Evolutionary conservation across 2,113 vertebrate species (phyloP).

Genomic region (Atherinomorus stipes): DNA sequence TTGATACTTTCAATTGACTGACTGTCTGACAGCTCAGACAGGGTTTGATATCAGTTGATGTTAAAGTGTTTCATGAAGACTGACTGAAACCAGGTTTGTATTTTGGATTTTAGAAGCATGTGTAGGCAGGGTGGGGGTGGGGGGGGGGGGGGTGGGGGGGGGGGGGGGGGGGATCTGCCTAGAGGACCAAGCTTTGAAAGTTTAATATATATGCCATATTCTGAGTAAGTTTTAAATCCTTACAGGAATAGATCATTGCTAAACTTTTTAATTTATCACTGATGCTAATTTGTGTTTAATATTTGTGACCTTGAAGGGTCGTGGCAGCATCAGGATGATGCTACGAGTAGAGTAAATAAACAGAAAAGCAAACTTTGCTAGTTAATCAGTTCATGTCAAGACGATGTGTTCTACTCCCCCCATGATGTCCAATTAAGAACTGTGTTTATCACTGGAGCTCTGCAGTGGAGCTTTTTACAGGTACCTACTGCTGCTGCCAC

Average conservation of each 20-base stretch:
- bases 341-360: conserved; percentile 59
- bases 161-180: conserved; percentile 44
- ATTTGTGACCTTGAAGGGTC: conserved; percentile 51
- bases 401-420: conserved; percentile 65
- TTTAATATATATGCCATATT: conserved; percentile 49
- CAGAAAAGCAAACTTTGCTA: conserved; percentile 70
- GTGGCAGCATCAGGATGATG: conserved; percentile 21
- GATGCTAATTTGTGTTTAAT: conserved; percentile 64
- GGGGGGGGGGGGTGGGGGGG: too few species aligned
- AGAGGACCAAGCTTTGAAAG: conserved; percentile 64
- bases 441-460: conserved; percentile 69
- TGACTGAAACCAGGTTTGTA: conserved; percentile 51
- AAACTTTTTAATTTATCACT: conserved; percentile 43
- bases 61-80: conserved; percentile 56
- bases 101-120: conserved; percentile 61
- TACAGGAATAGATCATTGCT: conserved; percentile 38
- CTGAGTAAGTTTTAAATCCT: conserved; percentile 26
- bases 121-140: too few species aligned
- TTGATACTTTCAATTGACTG: conserved; percentile 67
- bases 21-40: conserved; percentile 65
- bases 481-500: conserved; percentile 62
- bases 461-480: conserved; percentile 60
- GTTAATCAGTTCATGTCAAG: conserved; percentile 69
- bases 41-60: conserved; percentile 59
- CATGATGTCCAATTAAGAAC: conserved; percentile 77